Evolutionary conservation across 2,888 invertebrate species (phyloP).

Genomic region (Lepidochrysops patricia): DNA sequence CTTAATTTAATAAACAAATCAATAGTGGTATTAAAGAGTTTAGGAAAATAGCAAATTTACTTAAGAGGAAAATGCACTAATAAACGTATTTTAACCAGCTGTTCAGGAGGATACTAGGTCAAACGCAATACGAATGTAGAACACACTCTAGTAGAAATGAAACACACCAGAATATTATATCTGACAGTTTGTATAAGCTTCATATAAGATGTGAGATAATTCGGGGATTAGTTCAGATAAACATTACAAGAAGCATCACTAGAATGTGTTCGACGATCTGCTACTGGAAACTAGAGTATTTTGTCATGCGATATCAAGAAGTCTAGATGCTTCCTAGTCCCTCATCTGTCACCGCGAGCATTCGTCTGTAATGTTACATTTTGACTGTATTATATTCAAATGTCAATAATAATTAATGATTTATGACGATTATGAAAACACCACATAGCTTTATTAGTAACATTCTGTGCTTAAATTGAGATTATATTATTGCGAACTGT

Average conservation of each 20-base stretch:
- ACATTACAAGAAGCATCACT: background rate
- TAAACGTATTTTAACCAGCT: background rate
- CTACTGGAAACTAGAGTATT: background rate
- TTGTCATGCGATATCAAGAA: no score
- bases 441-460: no score
- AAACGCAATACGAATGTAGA: background rate
- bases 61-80: background rate
- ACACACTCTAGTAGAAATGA: slow-evolving; percentile 7
- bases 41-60: background rate
- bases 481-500: no score
- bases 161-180: slow-evolving; percentile 12
- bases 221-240: slow-evolving; percentile 4
- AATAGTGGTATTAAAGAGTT: no score
- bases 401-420: no score
- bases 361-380: no score
- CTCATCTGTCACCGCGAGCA: no score
- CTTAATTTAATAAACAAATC: background rate
- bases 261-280: background rate
- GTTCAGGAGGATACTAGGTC: background rate
- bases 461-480: no score
- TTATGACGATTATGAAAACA: no score
- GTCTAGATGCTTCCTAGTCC: no score
- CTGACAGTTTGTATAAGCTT: slow-evolving; percentile 8
- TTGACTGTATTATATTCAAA: no score
- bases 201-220: slow-evolving; percentile 9